Evolutionary conservation across 2,797 vertebrate genomes (phyloP), one percentile per base, ranked within the genome.

Genomic region (Pterois miles): DNA sequence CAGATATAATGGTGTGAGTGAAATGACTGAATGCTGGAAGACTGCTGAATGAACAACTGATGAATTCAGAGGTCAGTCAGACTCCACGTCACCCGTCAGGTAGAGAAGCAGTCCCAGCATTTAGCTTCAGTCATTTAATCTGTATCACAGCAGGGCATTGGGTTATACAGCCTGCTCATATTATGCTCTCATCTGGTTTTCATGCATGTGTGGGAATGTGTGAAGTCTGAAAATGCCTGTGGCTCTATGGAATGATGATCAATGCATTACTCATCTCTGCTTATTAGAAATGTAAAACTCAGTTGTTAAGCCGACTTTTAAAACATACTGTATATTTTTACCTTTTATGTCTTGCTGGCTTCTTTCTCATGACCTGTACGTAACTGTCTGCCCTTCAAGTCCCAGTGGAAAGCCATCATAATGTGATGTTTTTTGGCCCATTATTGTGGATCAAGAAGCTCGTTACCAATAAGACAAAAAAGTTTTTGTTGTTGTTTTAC

Each of bases 141-240:
- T 43, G 16, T 18, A 18, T n/a, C 18, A 53, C 13, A 52, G 60
- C 59, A 64, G 71, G 33, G 11, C 38, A 20, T 36, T 36, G 54
- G 27, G 2, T 78, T 59, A 46, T 62, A 57, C 13, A 74, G 57
- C 22, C 38, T 62, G 25, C 56, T 68, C 57, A 59, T 3, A 11
- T 29, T 57, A 34, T 36, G 57, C 6, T 69, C 50, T 73, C 64
- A 48, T 69, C 46, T 73, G 36, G 40, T 43, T 63, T 74, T 54
- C 36, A 13, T 83, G 68, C 29, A 38, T 80, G 72, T 76, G 65
- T 76, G 73, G 65, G 77, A 48, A 72, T 65, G 68, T 84, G 77
- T 65, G 77, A 80, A 65, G 20, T 58, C 65, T 80, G 29, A 73
- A 80, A 80, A 84, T 80, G 76, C 36, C 5, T 29, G 53, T 54